Conservation (phyloP, 2,888 invertebrate genomes). For the Urechis unicinctus region DNA sequence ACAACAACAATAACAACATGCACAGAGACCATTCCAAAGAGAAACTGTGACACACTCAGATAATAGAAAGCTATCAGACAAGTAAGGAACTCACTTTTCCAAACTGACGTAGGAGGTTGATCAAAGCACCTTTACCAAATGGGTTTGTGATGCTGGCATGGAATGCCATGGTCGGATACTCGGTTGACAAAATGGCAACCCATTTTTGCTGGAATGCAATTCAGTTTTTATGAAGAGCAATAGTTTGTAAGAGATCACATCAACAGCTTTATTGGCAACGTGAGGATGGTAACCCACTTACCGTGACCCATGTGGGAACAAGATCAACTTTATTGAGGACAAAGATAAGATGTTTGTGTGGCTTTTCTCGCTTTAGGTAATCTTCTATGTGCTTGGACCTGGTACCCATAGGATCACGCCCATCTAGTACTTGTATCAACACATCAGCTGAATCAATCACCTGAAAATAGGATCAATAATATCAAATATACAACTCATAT, state of each 20-base stretch:
- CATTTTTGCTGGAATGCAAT: constrained; percentile 66
- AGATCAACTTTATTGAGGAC: constrained; percentile 85
- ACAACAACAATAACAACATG: not conserved
- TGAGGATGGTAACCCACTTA: constrained; percentile 29
- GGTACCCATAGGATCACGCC: constrained; percentile 94
- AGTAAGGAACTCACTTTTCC: constrained; percentile 62
- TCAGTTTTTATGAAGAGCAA: constrained; percentile 1
- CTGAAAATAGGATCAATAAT: too few species aligned
- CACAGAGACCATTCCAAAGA: not conserved
- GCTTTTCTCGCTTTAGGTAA: constrained; percentile 86
- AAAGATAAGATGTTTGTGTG: constrained; percentile 94
- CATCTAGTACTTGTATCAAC: constrained; percentile 89
- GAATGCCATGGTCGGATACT: constrained; percentile 96
- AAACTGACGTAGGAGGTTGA: constrained; percentile 91
- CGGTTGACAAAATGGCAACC: constrained; percentile 87
- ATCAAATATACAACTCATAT: too few species aligned
- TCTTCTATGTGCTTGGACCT: constrained; percentile 87
- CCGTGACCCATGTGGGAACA: constrained; percentile 94
- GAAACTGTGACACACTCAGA: not conserved
- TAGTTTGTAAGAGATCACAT: not conserved
- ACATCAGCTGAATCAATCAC: constrained; percentile 95
- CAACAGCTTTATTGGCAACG: not conserved
- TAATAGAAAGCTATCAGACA: not conserved
- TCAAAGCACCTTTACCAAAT: constrained; percentile 95
- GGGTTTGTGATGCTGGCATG: constrained; percentile 98